Evolutionary conservation across 2,797 vertebrate genomes (phyloP), one percentile per base, ranked within the genome.

Genomic region (Valencia hispanica): DNA sequence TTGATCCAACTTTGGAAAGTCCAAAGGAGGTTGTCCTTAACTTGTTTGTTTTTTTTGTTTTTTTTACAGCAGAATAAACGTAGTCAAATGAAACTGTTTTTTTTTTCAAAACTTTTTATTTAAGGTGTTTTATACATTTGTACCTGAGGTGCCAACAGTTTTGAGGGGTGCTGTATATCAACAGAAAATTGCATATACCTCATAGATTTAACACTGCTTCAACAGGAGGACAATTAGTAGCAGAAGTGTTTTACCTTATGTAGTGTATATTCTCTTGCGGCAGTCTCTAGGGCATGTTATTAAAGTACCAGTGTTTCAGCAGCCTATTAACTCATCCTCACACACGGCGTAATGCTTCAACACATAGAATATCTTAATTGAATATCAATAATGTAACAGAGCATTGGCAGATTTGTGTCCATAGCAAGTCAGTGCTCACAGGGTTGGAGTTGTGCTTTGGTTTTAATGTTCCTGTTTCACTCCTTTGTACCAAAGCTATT

Each of bases 301-400:
- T 89, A 85, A 80, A 83, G 83, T 88, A 77, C 78, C 32, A 79
- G 69, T 79, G 79, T 80, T 84, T 80, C 79, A 82, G 77, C 77
- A 86, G 78, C 76, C 81, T 74, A 87, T 91, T 90, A 89, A 87
- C 88, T 84, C 80, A 83, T 80, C 83, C 85, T 77, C 86, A 87
- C 83, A 77, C 85, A 86, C 74, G 72, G 78, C 80, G 76, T 89
- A 78, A 84, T 73, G 71, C 74, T 80, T 85, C 61, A 71, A 83
- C 77, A 59, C 55, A 69, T 70, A 68, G 74, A 86, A 84, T 78
- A 83, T 79, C 89, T 87, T 87, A 88, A 93, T 85, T 90, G 72
- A 87, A 84, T 87, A 87, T 78, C 77, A 82, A 80, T 81, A 87
- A 87, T 85, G 79, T 73, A 78, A 74, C 84, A 83, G 63, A 66